Evolutionary conservation across 2,797 vertebrate genomes (phyloP), one percentile per base, ranked within the genome.

Genomic region (Pogoniulus pusillus): DNA sequence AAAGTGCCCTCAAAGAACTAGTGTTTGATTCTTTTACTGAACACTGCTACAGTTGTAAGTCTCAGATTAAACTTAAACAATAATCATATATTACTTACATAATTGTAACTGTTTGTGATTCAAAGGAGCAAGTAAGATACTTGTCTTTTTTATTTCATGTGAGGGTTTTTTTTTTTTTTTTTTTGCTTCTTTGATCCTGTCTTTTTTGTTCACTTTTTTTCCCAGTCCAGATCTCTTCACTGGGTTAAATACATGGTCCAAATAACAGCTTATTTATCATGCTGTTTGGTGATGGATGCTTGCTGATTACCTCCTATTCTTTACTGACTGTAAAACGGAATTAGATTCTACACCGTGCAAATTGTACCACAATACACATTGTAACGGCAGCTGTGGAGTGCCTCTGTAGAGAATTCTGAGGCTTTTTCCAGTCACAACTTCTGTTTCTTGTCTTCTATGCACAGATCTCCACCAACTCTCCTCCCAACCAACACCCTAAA

Each of bases 281-380:
- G 91, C 73, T 95, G 88, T 87, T 95, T 92, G 83, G 90, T 96
- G 96, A 85, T 93, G 90, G 77, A 91, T 96, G 91, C 66, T 95
- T 91, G 55, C 82, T 87, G 94, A 95, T 96, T 95, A 89, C 79
- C 82, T 82, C 37, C 93, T 74, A 87, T 96, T 95, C 93, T 97
- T 94, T 77, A 47, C 85, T 3, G 43, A 94, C 91, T 96, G 95
- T 96, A 96, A 97, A 96, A 80, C 84, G 96, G 95, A 97, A 96
- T 97, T 96, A 96, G 95, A 93, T 95, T 87, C 93, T 90, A 91
- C 94, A 96, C 90, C 85, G 87, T 96, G 93, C 82, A 97, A 97
- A 97, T 69, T 69, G 70, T 85, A 86, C 89, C 89, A 96, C 92
- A 96, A 96, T 93, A 35, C 68, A 72, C 90, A 96, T 94, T 96